These are phyloP conservation scores for Aquatica leii DNA, from an alignment of 2,888 invertebrate genomes.

Conservation along the genomic window DNA sequence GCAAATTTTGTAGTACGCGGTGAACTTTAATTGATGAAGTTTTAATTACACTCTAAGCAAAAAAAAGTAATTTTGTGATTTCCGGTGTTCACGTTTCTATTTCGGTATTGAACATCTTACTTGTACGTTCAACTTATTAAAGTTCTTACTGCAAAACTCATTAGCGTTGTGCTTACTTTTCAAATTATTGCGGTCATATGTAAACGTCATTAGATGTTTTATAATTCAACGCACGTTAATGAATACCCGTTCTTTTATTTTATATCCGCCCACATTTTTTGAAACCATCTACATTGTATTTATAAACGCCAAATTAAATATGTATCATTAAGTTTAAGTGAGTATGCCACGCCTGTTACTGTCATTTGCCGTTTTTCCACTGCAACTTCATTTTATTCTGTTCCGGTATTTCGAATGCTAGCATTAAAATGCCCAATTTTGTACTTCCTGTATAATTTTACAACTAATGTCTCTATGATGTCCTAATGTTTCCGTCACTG, in stretches of 20 bases:
- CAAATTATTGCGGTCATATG: constrained; percentile 47
- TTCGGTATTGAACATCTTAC: no score
- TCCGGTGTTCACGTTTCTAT: no score
- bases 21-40: no score
- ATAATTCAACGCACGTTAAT: constrained; percentile 45
- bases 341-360: constrained; percentile 48
- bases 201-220: constrained; percentile 46
- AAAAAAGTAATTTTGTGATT: no score
- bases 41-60: no score
- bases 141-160: no score
- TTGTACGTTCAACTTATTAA: no score
- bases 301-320: constrained; percentile 54
- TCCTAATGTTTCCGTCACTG: constrained; percentile 17
- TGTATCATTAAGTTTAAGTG: constrained; percentile 53
- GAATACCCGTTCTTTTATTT: constrained; percentile 47
- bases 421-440: constrained; percentile 43
- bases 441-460: constrained; percentile 50
- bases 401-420: constrained; percentile 44
- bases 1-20: no score
- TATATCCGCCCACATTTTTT: constrained; percentile 46
- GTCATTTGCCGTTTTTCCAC: constrained; percentile 52
- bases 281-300: constrained; percentile 42
- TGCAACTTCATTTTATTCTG: constrained; percentile 47
- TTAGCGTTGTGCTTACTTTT: no score
- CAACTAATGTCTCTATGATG: constrained; percentile 52